A percentile compares a stretch with the other conserved stretches of the same genome.
Evolutionary conservation across 1,140 invertebrate genomes (phyloP).

Genomic region (Homarus americanus): DNA sequence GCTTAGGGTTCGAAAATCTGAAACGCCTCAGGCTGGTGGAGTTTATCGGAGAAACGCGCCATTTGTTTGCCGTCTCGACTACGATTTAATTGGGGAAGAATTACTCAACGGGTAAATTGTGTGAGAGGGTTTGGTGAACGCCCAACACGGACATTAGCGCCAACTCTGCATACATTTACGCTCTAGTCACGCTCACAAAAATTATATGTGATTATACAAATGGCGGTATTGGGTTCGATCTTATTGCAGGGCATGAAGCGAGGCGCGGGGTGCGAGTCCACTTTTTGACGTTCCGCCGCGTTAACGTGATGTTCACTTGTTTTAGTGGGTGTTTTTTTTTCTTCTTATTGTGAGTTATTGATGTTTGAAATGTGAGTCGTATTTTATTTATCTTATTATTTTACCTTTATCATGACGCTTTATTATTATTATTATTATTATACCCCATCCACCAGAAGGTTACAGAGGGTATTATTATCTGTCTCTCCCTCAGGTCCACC

Average conservation of each 20-base stretch:
- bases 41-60: not conserved
- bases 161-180: constrained; percentile 7
- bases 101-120: constrained; percentile 1
- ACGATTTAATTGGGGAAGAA: not conserved
- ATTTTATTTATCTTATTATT: too few relatives aligned
- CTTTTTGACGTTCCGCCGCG: too few relatives aligned
- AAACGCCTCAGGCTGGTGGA: not conserved
- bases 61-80: not conserved
- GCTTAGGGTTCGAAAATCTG: not conserved
- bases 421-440: too few relatives aligned
- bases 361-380: too few relatives aligned
- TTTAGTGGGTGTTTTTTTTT: too few relatives aligned
- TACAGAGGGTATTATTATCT: too few relatives aligned
- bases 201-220: constrained; percentile 15
- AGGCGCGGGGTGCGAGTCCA: not conserved
- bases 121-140: not conserved
- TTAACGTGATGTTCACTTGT: too few relatives aligned
- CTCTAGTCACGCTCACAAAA: not conserved
- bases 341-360: too few relatives aligned
- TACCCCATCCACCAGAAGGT: too few relatives aligned
- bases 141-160: not conserved
- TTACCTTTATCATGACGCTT: too few relatives aligned
- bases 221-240: not conserved
- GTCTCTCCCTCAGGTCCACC: too few relatives aligned
- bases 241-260: not conserved